These are phyloP conservation scores for Dolichopus griseipennis DNA, from an alignment of 2,888 invertebrate species.

Conservation along the genomic window DNA sequence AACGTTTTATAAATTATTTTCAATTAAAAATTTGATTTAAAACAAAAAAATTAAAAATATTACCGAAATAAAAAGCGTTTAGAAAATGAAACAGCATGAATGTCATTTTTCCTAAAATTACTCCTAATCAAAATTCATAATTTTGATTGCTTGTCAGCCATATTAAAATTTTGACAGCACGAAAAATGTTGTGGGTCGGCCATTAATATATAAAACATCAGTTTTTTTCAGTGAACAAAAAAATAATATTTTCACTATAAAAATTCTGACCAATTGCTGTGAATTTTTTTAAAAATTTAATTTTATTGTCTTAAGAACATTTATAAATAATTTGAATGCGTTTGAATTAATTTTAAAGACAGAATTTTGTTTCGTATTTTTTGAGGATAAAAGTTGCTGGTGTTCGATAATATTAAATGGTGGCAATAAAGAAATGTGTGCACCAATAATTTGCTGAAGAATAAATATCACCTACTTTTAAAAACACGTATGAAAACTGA, in stretches of 20 bases:
- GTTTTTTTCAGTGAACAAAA: conserved; percentile 46
- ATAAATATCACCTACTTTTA: neutral
- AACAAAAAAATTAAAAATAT: no score
- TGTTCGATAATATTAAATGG: neutral
- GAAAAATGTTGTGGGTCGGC: conserved; percentile 56
- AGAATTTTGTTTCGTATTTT: conserved; percentile 16
- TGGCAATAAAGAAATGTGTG: conserved; percentile 1
- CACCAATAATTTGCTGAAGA: conserved; percentile 3
- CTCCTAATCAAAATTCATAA: no score
- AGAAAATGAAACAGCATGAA: no score
- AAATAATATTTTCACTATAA: neutral
- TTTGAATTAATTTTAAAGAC: conserved; percentile 33
- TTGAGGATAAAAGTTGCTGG: neutral
- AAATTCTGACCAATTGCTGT: conserved; percentile 26
- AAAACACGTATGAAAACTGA: neutral
- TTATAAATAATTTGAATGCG: conserved; percentile 29
- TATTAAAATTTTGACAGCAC: neutral
- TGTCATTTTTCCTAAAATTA: no score
- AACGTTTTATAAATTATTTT: no score
- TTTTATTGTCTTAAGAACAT: conserved; percentile 18
- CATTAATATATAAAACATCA: conserved; percentile 62
- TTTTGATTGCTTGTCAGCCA: neutral
- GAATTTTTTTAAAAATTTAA: conserved; percentile 45
- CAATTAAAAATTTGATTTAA: no score
- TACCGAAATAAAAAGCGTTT: no score